phyloP scores from a whole-genome alignment of 2,797 vertebrate genomes.

The Urocyon cinereoargenteus region DNA sequence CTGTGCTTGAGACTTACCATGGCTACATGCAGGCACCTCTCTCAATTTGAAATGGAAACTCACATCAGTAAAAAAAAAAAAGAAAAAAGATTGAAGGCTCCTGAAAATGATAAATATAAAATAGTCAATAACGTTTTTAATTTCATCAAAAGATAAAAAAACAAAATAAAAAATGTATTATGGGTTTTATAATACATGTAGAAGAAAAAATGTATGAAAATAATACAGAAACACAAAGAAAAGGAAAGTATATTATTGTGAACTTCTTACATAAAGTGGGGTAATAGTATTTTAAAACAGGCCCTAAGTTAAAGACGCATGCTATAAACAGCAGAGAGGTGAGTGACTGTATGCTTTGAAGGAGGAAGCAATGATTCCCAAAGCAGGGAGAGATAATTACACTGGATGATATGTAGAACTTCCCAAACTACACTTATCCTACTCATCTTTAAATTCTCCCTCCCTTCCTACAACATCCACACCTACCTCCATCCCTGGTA shows the following conservation, averaged over 20 bases:
- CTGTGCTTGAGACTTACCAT: background rate
- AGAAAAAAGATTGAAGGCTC: background rate
- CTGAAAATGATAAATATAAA: background rate
- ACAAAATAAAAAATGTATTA: background rate
- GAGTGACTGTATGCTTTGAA: background rate
- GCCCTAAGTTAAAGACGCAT: background rate
- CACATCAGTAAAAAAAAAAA: background rate
- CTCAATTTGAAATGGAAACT: background rate
- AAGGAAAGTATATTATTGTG: background rate
- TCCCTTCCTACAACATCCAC: background rate
- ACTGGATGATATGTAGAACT: background rate
- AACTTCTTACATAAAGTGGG: background rate
- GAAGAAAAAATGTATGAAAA: constrained; percentile 1
- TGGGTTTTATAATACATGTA: background rate
- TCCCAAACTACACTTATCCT: background rate
- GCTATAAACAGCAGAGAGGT: background rate
- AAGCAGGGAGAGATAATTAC: background rate
- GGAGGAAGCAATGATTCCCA: background rate
- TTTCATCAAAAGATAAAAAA: background rate
- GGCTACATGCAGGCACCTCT: background rate
- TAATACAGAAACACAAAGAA: background rate
- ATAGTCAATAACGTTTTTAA: background rate
- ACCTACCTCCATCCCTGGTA: background rate
- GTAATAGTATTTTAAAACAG: constrained; percentile 25
- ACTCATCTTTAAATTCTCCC: background rate